Evolutionary conservation across 2,797 vertebrate species (phyloP).

Genomic region (Mormyrops boulengeri): DNA sequence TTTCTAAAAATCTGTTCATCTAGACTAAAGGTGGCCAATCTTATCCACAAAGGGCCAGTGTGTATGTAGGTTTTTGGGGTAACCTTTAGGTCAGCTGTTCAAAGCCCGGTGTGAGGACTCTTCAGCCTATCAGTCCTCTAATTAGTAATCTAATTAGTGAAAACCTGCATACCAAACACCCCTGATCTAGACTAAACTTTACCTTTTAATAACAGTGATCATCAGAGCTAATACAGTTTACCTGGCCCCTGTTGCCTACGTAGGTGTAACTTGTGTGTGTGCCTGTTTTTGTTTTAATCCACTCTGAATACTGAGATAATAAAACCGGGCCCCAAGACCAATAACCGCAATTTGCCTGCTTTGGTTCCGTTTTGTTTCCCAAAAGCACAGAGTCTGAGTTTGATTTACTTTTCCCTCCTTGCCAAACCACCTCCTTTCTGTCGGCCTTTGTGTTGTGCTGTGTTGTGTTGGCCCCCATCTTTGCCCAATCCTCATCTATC

Average conservation of each 20-base stretch:
- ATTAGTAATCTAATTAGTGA: neutral
- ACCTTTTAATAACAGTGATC: neutral
- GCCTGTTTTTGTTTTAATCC: neutral
- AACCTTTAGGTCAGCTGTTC: neutral
- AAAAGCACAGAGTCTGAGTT: neutral
- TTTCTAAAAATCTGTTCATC: neutral
- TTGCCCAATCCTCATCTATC: neutral
- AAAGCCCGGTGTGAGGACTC: neutral
- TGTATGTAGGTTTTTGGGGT: neutral
- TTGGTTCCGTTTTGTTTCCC: neutral
- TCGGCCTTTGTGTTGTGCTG: neutral
- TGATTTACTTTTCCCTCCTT: neutral
- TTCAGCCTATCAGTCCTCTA: neutral
- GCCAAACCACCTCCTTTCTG: neutral
- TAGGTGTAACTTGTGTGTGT: neutral
- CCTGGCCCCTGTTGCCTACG: neutral
- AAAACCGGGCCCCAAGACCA: neutral
- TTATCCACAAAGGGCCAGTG: neutral
- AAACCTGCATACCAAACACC: neutral
- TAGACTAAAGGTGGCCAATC: neutral
- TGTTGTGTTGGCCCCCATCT: neutral
- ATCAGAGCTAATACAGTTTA: neutral
- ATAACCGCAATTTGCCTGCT: neutral
- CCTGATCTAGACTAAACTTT: neutral
- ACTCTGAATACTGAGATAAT: neutral